Evolutionary conservation across 2,113 vertebrate genomes (phyloP), one percentile per base, ranked within the genome.

Genomic region (Pipra filicauda): DNA sequence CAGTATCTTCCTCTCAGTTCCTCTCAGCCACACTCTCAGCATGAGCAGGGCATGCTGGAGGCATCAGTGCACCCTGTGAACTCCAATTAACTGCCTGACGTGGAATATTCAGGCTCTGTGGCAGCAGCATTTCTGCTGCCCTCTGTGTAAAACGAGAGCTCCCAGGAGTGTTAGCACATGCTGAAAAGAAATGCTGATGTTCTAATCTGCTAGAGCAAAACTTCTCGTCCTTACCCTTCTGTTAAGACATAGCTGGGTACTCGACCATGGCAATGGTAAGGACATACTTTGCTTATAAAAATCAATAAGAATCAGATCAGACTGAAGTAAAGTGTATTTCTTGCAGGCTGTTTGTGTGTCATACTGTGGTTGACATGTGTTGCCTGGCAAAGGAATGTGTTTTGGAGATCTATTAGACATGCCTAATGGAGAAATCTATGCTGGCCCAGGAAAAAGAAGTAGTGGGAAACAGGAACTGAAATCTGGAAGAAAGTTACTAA

Each of bases 61-160:
- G 77, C 66, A 89, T 96, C 85, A 64, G 33, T 62, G 73, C 20
- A 11, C 95, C 73, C 91, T 95, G 27, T 70, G 55, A 77, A 64
- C 78, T n/a, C 35, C 67, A 46, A 31, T 11, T 61, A 90, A 51
- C 86, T 30, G 57, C 74, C 91, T 96, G 96, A 58, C 92, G 71
- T 44, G 39, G 85, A 95, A 94, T 89, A 37, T 35, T 76, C 84
- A 95, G 91, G 49, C 54, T 84, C 88, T 91, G 72, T 86, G 48
- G 49, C 79, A 82, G 80, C 69, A 94, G 85, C 74, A 72, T 96
- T 97, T 96, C 95, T 97, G 93, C 80, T 81, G 70, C 77, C 89
- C 92, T 69, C 92, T 55, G n/a, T 94, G 97, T 98, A 98, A 98
- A 92, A 85, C 0, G 95, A 98, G 96, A 98, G 69, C 96, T 88